Percentiles rank a stretch among this genome's conserved stretches.
These are phyloP conservation scores for Steatocranus sp. DNA, from an alignment of 2,797 vertebrate species.

Conservation along the genomic window DNA sequence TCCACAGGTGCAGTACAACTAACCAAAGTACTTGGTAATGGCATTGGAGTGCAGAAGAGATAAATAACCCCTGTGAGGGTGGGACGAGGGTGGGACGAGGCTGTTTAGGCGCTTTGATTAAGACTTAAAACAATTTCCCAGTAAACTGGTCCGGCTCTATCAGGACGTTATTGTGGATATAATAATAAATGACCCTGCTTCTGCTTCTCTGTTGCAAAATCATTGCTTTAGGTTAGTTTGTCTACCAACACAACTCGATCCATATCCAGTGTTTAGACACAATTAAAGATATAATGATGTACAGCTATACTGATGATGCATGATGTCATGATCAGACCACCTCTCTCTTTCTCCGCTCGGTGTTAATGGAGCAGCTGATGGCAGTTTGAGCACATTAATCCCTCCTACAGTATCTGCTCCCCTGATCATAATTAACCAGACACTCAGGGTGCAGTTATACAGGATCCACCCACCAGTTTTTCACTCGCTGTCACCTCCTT, in stretches of 20 bases:
- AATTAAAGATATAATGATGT: background rate
- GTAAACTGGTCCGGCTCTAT: background rate
- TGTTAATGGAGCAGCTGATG: conserved; percentile 37
- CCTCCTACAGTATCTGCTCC: conserved; percentile 53
- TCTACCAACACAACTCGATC: background rate
- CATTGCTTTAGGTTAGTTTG: background rate
- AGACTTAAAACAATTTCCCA: background rate
- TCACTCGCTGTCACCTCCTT: conserved; percentile 9
- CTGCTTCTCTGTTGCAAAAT: background rate
- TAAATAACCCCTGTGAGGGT: background rate
- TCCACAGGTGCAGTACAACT: background rate
- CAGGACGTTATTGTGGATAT: background rate
- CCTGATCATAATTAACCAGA: conserved; percentile 60
- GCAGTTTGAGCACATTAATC: conserved; percentile 48
- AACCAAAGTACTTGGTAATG: background rate
- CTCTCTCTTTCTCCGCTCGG: background rate
- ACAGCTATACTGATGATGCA: background rate
- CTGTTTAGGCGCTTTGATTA: background rate
- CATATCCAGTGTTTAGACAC: background rate
- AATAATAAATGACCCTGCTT: background rate
- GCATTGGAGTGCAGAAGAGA: background rate
- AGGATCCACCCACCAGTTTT: conserved; percentile 49
- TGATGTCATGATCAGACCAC: background rate
- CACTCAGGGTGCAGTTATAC: conserved; percentile 27
- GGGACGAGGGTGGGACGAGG: accelerated